phyloP scores from a whole-genome alignment of 2,888 invertebrate genomes.

The Thymelicus sylvestris region DNA sequence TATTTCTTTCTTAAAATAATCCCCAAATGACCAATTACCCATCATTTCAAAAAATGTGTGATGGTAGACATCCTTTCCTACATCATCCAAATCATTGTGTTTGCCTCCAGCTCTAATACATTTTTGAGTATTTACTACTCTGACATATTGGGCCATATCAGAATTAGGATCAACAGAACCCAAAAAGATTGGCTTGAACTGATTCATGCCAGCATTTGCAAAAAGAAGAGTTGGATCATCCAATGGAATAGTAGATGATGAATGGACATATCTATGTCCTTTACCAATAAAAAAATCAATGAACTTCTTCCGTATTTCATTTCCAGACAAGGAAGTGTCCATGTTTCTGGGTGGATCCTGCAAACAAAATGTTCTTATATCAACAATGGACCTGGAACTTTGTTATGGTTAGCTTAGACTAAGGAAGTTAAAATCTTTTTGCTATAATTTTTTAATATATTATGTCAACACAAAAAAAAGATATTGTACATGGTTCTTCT shows the following conservation, averaged over 20 bases:
- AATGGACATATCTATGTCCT: slow-evolving; percentile 96
- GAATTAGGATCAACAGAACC: slow-evolving; percentile 98
- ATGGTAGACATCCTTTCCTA: slow-evolving; percentile 99
- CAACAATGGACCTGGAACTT: too few relatives aligned
- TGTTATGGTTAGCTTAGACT: too few relatives aligned
- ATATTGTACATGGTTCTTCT: too few relatives aligned
- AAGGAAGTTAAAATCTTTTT: too few relatives aligned
- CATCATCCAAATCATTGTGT: slow-evolving; percentile 99
- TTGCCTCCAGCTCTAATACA: slow-evolving; percentile 99
- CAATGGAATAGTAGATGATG: slow-evolving; percentile 97
- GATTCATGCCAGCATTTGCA: slow-evolving; percentile 99
- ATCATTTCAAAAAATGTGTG: slow-evolving; percentile 99
- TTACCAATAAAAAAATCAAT: slow-evolving; percentile 96
- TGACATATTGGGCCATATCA: slow-evolving; percentile 95
- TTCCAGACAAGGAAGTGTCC: slow-evolving; percentile 87
- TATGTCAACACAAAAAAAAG: too few relatives aligned
- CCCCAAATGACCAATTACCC: slow-evolving; percentile 99
- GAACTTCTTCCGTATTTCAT: slow-evolving; percentile 93
- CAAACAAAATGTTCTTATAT: slow-evolving; percentile 11
- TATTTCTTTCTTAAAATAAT: slow-evolving; percentile 99
- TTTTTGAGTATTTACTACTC: slow-evolving; percentile 98
- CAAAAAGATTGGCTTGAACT: slow-evolving; percentile 99
- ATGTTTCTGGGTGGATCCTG: slow-evolving; percentile 61
- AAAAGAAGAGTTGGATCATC: slow-evolving; percentile 99
- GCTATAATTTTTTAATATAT: too few relatives aligned